These are phyloP conservation scores for Schizotus pectinicornis DNA, from an alignment of 2,888 invertebrate genomes.

Conservation along the genomic window DNA sequence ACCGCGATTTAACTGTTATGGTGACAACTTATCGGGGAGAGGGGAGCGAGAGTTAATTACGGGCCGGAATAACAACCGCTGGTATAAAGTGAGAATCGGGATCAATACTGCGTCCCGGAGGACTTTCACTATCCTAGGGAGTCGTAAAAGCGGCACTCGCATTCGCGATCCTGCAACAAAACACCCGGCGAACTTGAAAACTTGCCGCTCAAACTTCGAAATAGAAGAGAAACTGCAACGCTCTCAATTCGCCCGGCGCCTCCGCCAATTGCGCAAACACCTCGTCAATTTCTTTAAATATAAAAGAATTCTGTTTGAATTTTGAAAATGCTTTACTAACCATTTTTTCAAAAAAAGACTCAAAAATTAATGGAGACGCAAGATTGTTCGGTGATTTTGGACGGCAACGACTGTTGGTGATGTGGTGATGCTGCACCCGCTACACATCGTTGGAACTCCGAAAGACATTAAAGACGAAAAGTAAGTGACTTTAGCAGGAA, in stretches of 20 bases:
- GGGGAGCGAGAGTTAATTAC: slow-evolving; percentile 16
- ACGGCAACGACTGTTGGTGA: no score
- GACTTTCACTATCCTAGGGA: slow-evolving; percentile 28
- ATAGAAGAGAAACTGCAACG: slow-evolving; percentile 10
- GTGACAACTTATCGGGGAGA: slow-evolving; percentile 5
- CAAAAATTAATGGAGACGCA: no score
- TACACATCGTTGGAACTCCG: slow-evolving; percentile 5
- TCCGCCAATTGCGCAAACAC: no score
- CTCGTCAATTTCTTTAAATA: no score
- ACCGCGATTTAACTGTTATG: slow-evolving; percentile 5
- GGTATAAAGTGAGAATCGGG: slow-evolving; percentile 21
- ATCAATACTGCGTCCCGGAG: slow-evolving; percentile 23
- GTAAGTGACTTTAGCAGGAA: slow-evolving; percentile 4
- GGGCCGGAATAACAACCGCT: slow-evolving; percentile 11
- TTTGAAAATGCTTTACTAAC: no score
- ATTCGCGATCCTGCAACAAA: slow-evolving; percentile 15
- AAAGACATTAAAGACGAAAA: neutral
- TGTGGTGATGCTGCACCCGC: no score
- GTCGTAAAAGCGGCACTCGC: slow-evolving; percentile 17
- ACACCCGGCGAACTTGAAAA: neutral
- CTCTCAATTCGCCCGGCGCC: no score
- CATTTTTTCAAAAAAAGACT: no score
- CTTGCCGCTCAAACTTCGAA: no score
- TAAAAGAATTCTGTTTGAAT: no score
- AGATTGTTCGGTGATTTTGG: no score